Evolutionary conservation across 2,113 vertebrate genomes (phyloP), one percentile per base, ranked within the genome.

Genomic region (Ciconia maguari): DNA sequence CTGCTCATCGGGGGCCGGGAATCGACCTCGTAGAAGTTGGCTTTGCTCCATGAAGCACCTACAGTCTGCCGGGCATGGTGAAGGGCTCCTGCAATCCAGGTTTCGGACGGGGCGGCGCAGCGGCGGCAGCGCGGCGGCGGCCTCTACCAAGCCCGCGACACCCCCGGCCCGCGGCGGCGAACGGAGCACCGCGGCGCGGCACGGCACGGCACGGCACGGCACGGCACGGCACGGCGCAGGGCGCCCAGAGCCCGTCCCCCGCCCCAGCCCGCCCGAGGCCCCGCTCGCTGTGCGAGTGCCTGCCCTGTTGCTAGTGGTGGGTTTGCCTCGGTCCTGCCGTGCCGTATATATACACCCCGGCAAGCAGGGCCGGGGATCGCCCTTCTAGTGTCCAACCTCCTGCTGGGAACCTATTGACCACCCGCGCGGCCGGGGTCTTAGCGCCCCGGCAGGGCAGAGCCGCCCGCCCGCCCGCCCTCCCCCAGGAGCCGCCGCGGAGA

Each of bases 21-120:
- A 74, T 99, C 98, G 97, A 98, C 99, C 99, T 99, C 99, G 99
- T 99, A 99, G 98, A 99, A 98, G 98, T 99, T 99, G 76, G 98
- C 98, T 92, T 92, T 99, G 98, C 99, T 99, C 99, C 99, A 99
- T 99, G 96, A 98, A 98, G 98, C 97, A 98, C 87, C 98, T 99
- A 99, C 97, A 99, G 95, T 97, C 98, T 96, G 98, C 98, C 98
- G 96, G 95, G 97, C 99, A 99, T 99, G 99, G 98, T 97, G 98
- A 99, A 93, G 98, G 98, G 98, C 98, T 98, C 97, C 98, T 98
- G 98, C 98, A 98, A 98, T 99, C 99, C 99, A 99, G 99, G 90
- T 98, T 98, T 97, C 94, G 96, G 96, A 86, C 52, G 21, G 76
- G 83, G 72, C 91, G 42, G 30, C 79, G 77, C 76, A 12, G 62